Evolutionary conservation across 2,888 invertebrate genomes (phyloP).

Genomic region (Luperina testacea): DNA sequence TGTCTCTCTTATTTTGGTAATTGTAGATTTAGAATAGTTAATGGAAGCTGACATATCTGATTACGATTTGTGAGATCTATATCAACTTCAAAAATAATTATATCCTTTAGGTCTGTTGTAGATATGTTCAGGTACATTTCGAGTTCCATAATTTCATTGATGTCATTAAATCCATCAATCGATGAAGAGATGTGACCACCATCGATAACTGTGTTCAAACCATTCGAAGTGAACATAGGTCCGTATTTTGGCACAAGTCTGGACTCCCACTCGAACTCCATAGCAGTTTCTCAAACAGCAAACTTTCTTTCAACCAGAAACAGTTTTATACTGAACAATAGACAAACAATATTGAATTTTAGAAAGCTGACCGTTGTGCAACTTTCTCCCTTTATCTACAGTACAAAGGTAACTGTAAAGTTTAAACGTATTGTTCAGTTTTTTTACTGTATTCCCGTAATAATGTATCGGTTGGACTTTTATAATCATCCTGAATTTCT

Average conservation of each 20-base stretch:
- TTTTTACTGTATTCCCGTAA: constrained; percentile 77
- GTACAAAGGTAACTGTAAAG: constrained; percentile 84
- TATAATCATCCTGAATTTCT: constrained; percentile 72
- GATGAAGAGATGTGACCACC: neutral
- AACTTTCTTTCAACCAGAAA: constrained; percentile 70
- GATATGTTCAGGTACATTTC: neutral
- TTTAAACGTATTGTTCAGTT: constrained; percentile 78
- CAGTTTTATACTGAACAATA: constrained; percentile 74
- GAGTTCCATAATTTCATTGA: neutral
- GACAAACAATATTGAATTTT: constrained; percentile 83
- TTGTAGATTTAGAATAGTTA: neutral
- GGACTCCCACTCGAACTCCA: constrained; percentile 29
- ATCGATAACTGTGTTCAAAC: neutral
- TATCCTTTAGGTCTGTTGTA: neutral
- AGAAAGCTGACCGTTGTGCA: constrained; percentile 88
- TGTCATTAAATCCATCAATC: neutral
- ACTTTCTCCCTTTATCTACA: constrained; percentile 88
- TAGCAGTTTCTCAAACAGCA: constrained; percentile 62
- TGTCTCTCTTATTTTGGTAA: constrained; percentile 47
- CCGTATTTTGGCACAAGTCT: constrained; percentile 36
- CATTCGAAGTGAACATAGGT: neutral
- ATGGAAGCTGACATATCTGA: neutral
- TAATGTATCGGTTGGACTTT: constrained; percentile 72
- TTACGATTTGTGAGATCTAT: neutral
- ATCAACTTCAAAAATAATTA: neutral